Percentiles rank a stretch among this genome's conserved stretches.
Conservation (phyloP, 2,797 vertebrate species). For the Poecilia gillii region DNA sequence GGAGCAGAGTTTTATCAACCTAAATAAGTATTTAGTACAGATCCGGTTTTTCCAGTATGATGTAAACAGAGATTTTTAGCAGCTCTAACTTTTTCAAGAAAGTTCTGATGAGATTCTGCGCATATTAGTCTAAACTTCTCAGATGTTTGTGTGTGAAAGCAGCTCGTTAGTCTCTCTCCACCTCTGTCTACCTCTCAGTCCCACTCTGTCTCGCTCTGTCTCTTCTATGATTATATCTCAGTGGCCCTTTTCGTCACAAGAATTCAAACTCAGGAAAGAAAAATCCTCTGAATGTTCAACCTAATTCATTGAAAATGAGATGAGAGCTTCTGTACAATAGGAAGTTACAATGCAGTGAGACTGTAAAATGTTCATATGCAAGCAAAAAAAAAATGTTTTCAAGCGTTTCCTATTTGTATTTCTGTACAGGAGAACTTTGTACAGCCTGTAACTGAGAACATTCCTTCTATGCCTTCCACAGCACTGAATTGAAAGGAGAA, state of each 20-base stretch:
- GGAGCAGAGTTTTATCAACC: neutral
- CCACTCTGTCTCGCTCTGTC: constrained; percentile 39
- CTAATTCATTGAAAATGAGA: constrained; percentile 91
- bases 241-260: constrained; percentile 93
- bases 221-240: constrained; percentile 75
- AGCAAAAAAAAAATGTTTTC: constrained; percentile 82
- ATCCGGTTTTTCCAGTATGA: neutral
- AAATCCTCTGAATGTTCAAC: constrained; percentile 99
- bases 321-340: constrained; percentile 89
- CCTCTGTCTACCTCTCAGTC: constrained; percentile 57
- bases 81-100: neutral
- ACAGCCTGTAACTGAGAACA: constrained; percentile 86
- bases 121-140: neutral
- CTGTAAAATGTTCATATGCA: constrained; percentile 98
- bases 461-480: constrained; percentile 94
- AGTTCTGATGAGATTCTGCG: neutral
- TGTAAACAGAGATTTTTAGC: neutral
- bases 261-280: constrained; percentile 96
- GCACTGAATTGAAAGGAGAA: constrained; percentile 82
- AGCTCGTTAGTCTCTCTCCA: constrained; percentile 39
- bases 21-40: neutral
- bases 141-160: constrained; percentile 8
- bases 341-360: constrained; percentile 89
- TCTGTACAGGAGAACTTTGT: constrained; percentile 91
- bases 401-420: constrained; percentile 90